Conservation (phyloP, 2,888 invertebrate species). For the Luperina testacea region DNA sequence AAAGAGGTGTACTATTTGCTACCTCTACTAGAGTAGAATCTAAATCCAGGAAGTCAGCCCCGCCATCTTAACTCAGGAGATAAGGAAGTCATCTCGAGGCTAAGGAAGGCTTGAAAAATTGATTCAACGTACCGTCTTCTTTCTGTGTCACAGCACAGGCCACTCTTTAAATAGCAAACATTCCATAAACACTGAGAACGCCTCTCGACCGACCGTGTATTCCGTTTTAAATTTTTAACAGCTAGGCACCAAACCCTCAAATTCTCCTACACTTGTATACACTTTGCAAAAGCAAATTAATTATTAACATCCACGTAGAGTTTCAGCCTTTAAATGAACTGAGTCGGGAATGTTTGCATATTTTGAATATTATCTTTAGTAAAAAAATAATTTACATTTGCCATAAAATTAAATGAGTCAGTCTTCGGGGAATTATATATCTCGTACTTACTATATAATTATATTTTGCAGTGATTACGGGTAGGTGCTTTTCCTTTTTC, state of each 20-base stretch:
- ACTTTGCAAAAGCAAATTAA: conserved; percentile 84
- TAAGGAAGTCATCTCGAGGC: conserved; percentile 15
- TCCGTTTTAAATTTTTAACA: conserved; percentile 82
- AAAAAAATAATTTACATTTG: conserved; percentile 64
- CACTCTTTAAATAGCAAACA: conserved; percentile 62
- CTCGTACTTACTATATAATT: background rate
- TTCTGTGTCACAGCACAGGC: conserved; percentile 26
- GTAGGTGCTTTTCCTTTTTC: conserved; percentile 39
- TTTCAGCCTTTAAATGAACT: conserved; percentile 75
- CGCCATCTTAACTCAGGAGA: conserved; percentile 1
- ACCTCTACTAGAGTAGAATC: conserved; percentile 7
- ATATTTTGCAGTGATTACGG: conserved; percentile 52
- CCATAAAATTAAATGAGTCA: conserved; percentile 59
- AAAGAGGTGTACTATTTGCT: background rate
- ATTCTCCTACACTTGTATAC: conserved; percentile 60
- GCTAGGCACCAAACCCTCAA: conserved; percentile 72
- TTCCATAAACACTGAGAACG: conserved; percentile 74
- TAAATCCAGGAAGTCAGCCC: conserved; percentile 10
- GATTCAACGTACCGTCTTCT: conserved; percentile 13
- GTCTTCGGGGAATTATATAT: conserved; percentile 26
- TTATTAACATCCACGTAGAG: conserved; percentile 78
- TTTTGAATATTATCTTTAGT: conserved; percentile 69
- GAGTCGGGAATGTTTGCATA: conserved; percentile 73
- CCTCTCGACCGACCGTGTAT: conserved; percentile 71
- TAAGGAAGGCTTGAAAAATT: conserved; percentile 13